Evolutionary conservation across 2,888 invertebrate genomes (phyloP).

Genomic region (Ormyrus pomaceus): DNA sequence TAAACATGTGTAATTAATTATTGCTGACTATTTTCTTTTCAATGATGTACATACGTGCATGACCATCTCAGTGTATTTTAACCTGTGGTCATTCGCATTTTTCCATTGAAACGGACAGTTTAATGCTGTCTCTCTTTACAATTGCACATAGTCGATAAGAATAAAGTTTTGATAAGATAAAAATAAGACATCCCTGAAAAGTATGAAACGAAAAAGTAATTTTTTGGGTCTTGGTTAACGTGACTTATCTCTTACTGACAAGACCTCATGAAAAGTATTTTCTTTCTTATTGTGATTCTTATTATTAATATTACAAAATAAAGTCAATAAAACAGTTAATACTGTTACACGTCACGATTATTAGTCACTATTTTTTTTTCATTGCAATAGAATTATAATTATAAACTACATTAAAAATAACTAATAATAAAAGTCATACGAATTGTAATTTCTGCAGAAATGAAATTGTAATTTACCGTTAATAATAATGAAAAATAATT

Average conservation of each 20-base stretch:
- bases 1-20: slow-evolving; percentile 7
- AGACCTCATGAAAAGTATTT: slow-evolving; percentile 36
- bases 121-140: slow-evolving; percentile 10
- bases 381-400: slow-evolving; percentile 2
- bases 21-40: slow-evolving; percentile 1
- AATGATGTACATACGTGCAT: slow-evolving; percentile 24
- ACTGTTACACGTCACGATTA: not conserved
- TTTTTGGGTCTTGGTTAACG: slow-evolving; percentile 32
- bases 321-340: slow-evolving; percentile 29
- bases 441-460: slow-evolving; percentile 21
- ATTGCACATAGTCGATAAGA: slow-evolving; percentile 34
- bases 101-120: not conserved
- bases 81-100: slow-evolving; percentile 12
- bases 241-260: slow-evolving; percentile 42
- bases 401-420: slow-evolving; percentile 34
- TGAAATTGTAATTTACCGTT: not conserved
- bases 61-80: slow-evolving; percentile 8
- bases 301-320: not conserved
- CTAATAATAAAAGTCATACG: slow-evolving; percentile 10
- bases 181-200: slow-evolving; percentile 1
- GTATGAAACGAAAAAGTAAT: slow-evolving; percentile 22
- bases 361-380: slow-evolving; percentile 17
- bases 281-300: slow-evolving; percentile 41
- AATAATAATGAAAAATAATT: slow-evolving; percentile 12
- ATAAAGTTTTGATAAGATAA: slow-evolving; percentile 23